Base-by-base conservation (phyloP, 1,140 invertebrate species). In the Argopecten irradians region DNA sequence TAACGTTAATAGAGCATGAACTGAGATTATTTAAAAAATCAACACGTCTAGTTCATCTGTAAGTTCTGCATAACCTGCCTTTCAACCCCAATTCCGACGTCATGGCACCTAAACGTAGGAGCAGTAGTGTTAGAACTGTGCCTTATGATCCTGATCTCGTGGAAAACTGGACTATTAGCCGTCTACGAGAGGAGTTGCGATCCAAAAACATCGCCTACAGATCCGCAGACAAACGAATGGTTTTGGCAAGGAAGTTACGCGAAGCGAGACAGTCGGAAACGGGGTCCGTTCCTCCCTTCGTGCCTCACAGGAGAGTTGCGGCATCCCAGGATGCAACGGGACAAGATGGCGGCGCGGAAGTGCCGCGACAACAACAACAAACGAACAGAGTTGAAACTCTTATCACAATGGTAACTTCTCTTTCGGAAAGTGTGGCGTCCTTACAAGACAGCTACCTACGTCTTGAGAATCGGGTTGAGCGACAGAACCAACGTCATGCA, bases 151-250 rank as follows among this genome's bases (percentile, higher is more conserved):
- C 84, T 36, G 33, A 85, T 11, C 33, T 85, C 16, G 22, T 35
- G 19, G 84, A 85, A n/a, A 85, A 85, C 19, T 85, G 84, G 84
- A 85, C 84, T 8, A 85, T 36, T 9, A 34, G 34, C 16, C 13
- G 84, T 16, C 36, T 85, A 11, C 19, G 34, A 35, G 84, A 28
- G 34, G 84, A 85, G 36, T 19, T 85, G 14, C 34, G 34, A 11
- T 8, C 34, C 9, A 32, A 22, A 14, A 85, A 85, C 28, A 19
- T 85, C 22, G 19, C 34, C 2, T 34, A 35, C 8, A 11, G 34
- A 3, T 5, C 34, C 36, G n/a, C 11, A 35, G 8, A n/a, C 0
- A 32, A 55, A 8, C 43, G 86, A 34, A 86, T 82, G 71, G 32
- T 33, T 82, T 82, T 86, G 55, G 86, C 46, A 34, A 43, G 22